phyloP scores from a whole-genome alignment of 1,140 invertebrate species.

The Mya arenaria region DNA sequence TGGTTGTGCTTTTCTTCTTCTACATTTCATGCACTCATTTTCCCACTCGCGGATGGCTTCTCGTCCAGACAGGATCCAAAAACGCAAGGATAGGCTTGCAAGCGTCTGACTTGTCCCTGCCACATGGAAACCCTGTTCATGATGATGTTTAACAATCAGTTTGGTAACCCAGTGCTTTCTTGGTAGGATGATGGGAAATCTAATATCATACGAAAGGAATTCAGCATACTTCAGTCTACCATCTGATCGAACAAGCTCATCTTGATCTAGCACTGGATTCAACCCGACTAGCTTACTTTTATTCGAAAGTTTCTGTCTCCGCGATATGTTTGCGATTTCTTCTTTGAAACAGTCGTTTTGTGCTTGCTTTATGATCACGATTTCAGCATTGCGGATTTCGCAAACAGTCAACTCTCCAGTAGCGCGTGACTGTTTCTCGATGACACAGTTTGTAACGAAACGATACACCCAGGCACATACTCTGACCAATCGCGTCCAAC shows the following conservation, averaged over 20 bases:
- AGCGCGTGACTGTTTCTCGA: not conserved
- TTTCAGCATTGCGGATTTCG: slow-evolving; percentile 51
- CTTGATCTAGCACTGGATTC: slow-evolving; percentile 29
- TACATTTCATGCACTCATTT: not conserved
- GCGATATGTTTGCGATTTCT: slow-evolving; percentile 1
- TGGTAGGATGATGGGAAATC: slow-evolving; percentile 10
- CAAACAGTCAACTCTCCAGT: not conserved
- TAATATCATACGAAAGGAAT: slow-evolving; percentile 5
- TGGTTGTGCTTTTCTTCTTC: not conserved
- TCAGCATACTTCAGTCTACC: slow-evolving; percentile 27
- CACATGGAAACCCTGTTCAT: slow-evolving; percentile 4
- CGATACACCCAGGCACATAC: not conserved
- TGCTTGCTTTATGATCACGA: slow-evolving; percentile 7
- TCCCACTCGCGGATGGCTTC: slow-evolving; percentile 6
- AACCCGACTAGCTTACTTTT: slow-evolving; percentile 16
- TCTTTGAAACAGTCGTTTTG: slow-evolving; percentile 17
- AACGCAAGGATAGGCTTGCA: not conserved
- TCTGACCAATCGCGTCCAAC: not conserved
- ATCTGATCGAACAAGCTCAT: slow-evolving; percentile 26
- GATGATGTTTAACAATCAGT: slow-evolving; percentile 17
- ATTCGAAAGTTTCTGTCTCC: not conserved
- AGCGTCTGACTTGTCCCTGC: slow-evolving; percentile 8
- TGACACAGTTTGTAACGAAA: not conserved
- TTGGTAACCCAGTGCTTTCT: slow-evolving; percentile 1
- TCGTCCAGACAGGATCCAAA: slow-evolving; percentile 17